phyloP scores from a whole-genome alignment of 2,888 invertebrate genomes.

The Achlya flavicornis region DNA sequence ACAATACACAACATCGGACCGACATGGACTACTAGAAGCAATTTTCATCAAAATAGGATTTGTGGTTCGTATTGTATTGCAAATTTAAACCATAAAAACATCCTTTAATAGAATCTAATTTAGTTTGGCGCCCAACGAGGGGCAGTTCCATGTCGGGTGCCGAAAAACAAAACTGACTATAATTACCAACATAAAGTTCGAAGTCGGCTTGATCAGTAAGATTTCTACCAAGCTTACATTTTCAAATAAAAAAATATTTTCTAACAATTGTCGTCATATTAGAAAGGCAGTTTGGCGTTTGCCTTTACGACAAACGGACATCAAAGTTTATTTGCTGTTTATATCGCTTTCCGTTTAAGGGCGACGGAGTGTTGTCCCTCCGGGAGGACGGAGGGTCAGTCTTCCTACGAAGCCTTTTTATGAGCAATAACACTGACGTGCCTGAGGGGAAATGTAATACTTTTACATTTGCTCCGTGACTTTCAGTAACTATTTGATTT shows the following conservation, averaged over 20 bases:
- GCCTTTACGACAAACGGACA: slow-evolving; percentile 19
- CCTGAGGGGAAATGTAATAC: slow-evolving; percentile 29
- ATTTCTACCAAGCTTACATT: neutral
- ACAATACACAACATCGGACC: too few species aligned
- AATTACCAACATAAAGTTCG: neutral
- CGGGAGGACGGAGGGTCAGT: slow-evolving; percentile 12
- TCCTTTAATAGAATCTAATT: too few species aligned
- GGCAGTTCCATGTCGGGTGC: neutral
- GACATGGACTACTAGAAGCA: too few species aligned
- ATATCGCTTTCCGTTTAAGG: slow-evolving; percentile 28
- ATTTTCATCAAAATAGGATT: too few species aligned
- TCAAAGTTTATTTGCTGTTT: slow-evolving; percentile 56
- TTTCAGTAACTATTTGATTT: slow-evolving; percentile 20
- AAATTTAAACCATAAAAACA: too few species aligned
- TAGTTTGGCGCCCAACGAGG: neutral
- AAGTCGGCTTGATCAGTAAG: neutral
- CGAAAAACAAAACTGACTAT: neutral
- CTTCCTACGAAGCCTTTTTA: slow-evolving; percentile 28
- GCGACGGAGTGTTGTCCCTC: slow-evolving; percentile 8
- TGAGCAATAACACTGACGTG: slow-evolving; percentile 30
- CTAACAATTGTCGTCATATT: neutral
- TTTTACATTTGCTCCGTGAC: slow-evolving; percentile 31
- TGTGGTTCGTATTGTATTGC: too few species aligned
- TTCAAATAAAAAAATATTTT: neutral
- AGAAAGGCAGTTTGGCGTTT: slow-evolving; percentile 4